Evolutionary conservation across 1,140 invertebrate genomes (phyloP), one percentile per base, ranked within the genome.

Genomic region (Danaus plexippus): DNA sequence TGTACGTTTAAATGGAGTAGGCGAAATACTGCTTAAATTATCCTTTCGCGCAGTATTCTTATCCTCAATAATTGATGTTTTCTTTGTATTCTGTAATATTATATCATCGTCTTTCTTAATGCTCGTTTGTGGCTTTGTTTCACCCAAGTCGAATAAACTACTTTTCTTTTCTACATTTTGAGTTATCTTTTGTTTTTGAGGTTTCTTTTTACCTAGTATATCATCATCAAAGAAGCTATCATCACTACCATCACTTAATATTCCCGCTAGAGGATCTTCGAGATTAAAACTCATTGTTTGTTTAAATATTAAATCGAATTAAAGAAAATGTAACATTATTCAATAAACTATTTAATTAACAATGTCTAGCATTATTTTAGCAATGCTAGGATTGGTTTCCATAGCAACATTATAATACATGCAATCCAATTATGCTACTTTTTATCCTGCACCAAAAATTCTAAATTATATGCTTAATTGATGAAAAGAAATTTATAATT

Each of bases 141-240:
- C 66, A 9, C 64, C 77, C 50, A 87, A 71, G 61, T 87, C 73
- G 64, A 87, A 87, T n/a, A 87, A 59, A 13, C 76, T 55, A 52
- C 59, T 81, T 60, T 86, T 87, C 60, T 82, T 87, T 54, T 80
- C 74, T 10, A 63, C 55, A 40, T 63, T 71, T 18, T 67, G 62
- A 7, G 70, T 71, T 54, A 57, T 66, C 53, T 71, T 72, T 54
- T 73, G 76, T 52, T 84, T 83, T 18, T 55, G 45, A 18, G 79
- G 60, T 57, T 79, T 84, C 55, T 80, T 80, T 62, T 83, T 79
- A 18, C 85, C 84, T 46, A 83, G 60, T 54, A 87, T 79, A 71
- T 88, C 79, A 67, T 87, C 87, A 68, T 87, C 83, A 66, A 87
- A 88, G 58, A 88, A 88, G 67, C 87, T 88, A 57, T 88, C 87